Evolutionary conservation across 2,797 vertebrate species (phyloP).

Genomic region (Amphiprion clarkii): DNA sequence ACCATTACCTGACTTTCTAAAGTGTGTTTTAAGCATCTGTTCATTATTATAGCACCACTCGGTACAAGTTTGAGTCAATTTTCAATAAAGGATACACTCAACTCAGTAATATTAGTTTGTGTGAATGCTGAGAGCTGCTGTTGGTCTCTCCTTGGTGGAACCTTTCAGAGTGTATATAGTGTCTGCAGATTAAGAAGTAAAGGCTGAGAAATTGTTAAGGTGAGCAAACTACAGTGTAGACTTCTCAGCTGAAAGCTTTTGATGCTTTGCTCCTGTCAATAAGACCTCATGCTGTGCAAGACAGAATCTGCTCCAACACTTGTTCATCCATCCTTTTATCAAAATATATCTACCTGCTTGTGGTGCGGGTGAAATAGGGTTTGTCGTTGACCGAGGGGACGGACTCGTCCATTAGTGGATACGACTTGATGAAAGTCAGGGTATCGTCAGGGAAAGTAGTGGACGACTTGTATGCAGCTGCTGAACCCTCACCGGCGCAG

Average conservation of each 20-base stretch:
- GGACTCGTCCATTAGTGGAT: slow-evolving; percentile 92
- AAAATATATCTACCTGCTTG: slow-evolving; percentile 86
- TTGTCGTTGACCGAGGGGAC: slow-evolving; percentile 88
- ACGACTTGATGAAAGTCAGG: slow-evolving; percentile 94
- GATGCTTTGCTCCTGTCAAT: neutral
- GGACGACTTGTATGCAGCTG: slow-evolving; percentile 85
- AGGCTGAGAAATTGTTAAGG: neutral
- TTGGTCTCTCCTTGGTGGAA: no score
- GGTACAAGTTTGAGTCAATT: neutral
- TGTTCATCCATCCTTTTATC: neutral
- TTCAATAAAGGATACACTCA: neutral
- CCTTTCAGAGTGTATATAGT: no score
- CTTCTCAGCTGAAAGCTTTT: neutral
- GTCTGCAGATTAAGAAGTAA: neutral
- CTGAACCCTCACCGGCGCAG: slow-evolving; percentile 90
- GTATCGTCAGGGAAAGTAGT: slow-evolving; percentile 93
- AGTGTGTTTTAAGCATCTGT: neutral
- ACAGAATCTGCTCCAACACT: neutral
- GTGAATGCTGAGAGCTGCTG: neutral
- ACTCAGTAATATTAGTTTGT: neutral
- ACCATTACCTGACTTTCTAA: neutral
- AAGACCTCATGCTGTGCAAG: neutral
- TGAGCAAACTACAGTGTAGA: neutral
- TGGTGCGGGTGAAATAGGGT: slow-evolving; percentile 93
- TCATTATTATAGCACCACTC: neutral